Base-by-base conservation (phyloP, 2,797 vertebrate genomes). In the Hirundo rustica region DNA sequence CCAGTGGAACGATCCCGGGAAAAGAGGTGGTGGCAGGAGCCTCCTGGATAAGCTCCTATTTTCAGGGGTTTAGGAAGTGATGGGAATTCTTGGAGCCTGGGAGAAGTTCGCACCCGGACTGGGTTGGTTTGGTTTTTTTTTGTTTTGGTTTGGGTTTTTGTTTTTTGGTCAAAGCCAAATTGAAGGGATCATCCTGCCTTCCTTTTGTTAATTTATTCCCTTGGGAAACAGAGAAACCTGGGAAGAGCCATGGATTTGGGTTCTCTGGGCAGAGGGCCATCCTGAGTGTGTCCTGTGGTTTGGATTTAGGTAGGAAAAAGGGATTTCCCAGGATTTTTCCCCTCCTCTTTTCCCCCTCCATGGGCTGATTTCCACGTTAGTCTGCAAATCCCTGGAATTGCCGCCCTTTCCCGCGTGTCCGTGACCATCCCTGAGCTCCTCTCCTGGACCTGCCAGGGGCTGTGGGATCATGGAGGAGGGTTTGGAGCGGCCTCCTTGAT, bases 371-470 rank as follows among this genome's bases (percentile, higher is more conserved):
- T 27, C 76, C 40, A 11, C 5, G 4, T 27, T 26, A 7, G 47
- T 19, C 67, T 65, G 60, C 47, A 34, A 76, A 12, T 68, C 5
- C 10, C 50, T 32, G 65, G 81, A 78, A 79, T 50, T 2, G 4
- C 1, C 5, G 4, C 40, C 42, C 32, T 26, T 76, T 51, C 51
- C 77, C 0, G 0, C 0, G 0, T 4, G 2, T 22, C 57, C 6
- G 0, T 50, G 3, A 2, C 32, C n/a, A n/a, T n/a, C n/a, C n/a
- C n/a, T 4, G 99, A 99, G 94, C 86, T 6, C 10, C 45, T 2
- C 11, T 25, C 32, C 3, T 1, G 80, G 51, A 66, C 25, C 36
- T 51, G 23, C 21, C 2, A 3, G 14, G 68, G 44, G 30, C 47
- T 71, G 64, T 50, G 53, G 74, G 64, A 60, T 6, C 30, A 1